Evolutionary conservation across 1,140 invertebrate species (phyloP).

Genomic region (Drosophila sechellia): DNA sequence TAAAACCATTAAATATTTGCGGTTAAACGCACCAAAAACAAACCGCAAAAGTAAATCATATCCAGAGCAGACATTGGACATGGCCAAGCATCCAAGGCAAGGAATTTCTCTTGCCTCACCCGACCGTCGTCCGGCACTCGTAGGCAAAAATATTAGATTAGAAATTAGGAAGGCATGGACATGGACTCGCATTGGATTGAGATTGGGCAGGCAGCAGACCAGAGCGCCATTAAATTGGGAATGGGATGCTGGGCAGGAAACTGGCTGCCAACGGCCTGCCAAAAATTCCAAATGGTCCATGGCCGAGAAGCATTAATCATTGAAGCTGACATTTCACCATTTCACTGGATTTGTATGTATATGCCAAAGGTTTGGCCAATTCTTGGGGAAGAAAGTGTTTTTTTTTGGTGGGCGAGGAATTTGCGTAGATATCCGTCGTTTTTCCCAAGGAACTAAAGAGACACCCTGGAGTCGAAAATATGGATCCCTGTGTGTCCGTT

Average conservation of each 20-base stretch:
- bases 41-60: constrained; percentile 83
- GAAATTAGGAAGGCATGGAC: constrained; percentile 77
- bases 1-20: constrained; percentile 84
- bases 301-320: constrained; percentile 81
- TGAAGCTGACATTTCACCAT: constrained; percentile 82
- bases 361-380: constrained; percentile 9
- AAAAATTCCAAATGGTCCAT: constrained; percentile 77
- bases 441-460: constrained; percentile 15
- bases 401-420: constrained; percentile 12
- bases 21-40: constrained; percentile 82
- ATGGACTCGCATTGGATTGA: constrained; percentile 24
- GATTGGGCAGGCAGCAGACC: constrained; percentile 63
- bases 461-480: background rate
- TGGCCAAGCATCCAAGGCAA: constrained; percentile 54
- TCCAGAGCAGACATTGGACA: constrained; percentile 68
- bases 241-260: constrained; percentile 14
- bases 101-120: constrained; percentile 41
- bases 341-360: constrained; percentile 72
- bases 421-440: constrained; percentile 39
- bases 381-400: constrained; percentile 13
- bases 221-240: constrained; percentile 58
- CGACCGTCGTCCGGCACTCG: constrained; percentile 7
- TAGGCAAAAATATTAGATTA: constrained; percentile 82
- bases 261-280: constrained; percentile 53
- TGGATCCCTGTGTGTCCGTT: constrained; percentile 7